Base-by-base conservation (phyloP, 2,113 vertebrate species). In the Hystrix brachyura region DNA sequence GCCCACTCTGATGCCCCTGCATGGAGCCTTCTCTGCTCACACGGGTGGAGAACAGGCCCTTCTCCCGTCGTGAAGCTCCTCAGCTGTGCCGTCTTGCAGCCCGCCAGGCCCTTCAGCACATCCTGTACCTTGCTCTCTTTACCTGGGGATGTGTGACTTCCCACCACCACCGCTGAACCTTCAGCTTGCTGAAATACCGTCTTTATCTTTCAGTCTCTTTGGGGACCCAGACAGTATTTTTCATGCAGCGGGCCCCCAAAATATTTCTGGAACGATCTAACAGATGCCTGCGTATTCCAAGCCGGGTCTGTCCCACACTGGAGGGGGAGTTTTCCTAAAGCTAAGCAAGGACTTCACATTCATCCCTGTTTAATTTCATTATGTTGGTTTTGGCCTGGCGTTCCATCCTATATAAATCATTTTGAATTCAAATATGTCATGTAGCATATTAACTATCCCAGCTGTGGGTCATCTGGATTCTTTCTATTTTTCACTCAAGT, bases 381-480 rank as follows among this genome's bases (percentile, higher is more conserved):
- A 48, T 94, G 96, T 95, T 97, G 90, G 48, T 87, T 97, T 97
- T 90, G 96, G 96, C 90, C 79, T 55, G 3, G 90, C 10, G 21
- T 38, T 65, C 62, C 87, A 55, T 86, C 57, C 80, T 89, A 25
- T 53, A 85, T 87, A 95, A 95, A 88, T 97, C 96, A 95, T 92
- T 92, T 76, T n/a, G 27, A 95, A 96, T 85, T 97, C 29, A 84
- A 97, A 60, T 67, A 57, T 96, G 90, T 95, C 94, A 88, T 43
- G 81, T 32, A 74, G 51, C 71, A 11, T 65, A 91, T 88, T 96
- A 96, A 94, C 87, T 46, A 57, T 80, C 82, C 96, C 74, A 92
- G 91, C 90, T 96, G 97, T 43, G 65, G 92, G 90, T 92, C 94
- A 88, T 86, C 94, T 97, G 95, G 90, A 92, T 91, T 94, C 96